Base-by-base conservation (phyloP, 2,888 invertebrate species). In the Trichogramma evanescens region DNA sequence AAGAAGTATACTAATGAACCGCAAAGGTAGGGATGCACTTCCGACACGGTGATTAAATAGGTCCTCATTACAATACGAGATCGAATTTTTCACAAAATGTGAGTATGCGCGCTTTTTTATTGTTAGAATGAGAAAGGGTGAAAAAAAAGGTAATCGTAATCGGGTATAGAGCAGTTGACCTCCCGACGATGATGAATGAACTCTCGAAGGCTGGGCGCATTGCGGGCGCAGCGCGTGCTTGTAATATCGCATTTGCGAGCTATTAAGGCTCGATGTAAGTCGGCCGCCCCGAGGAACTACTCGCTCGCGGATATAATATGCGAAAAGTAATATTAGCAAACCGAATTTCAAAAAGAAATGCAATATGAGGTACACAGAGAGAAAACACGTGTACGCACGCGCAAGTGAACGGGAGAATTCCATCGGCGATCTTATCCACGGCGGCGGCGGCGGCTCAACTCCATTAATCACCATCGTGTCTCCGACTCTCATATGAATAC, bases 401-500 rank as follows among this genome's bases (percentile, higher is more conserved):
- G 45, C 50, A 26, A 26, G 26, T 26, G 26, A 26, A 26, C 68
- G 69, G 72, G 74, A 71, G 74, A 76, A 76, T 77, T 76, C 76
- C 77, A 75, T 74, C 73, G 73, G 72, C 76, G 77, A 77, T 77
- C 72, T 77, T 76, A 77, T 77, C 77, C 74, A 66, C 69, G 71
- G 41, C 52, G 44, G 46, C 45, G 41, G 51, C 56, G 50, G 61
- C 48, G 39, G 43, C 46, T 9, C 49, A 48, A 60, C 58, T 61
- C 63, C 63, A 64, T 64, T 61, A 64, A 64, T 64, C 63, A 64
- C 60, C 3, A 63, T 60, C 63, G 63, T 56, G 61, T 61, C 63
- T 61, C 63, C 48, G 59, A 60, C 61, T 55, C 49, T 57, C 43
- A 13, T 48, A 13, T 48, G 10, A 10, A 13, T 48, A 13, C 48